These are phyloP conservation scores for Myotis lucifugus DNA, from an alignment of 2,113 vertebrate genomes.

Conservation along the genomic window DNA sequence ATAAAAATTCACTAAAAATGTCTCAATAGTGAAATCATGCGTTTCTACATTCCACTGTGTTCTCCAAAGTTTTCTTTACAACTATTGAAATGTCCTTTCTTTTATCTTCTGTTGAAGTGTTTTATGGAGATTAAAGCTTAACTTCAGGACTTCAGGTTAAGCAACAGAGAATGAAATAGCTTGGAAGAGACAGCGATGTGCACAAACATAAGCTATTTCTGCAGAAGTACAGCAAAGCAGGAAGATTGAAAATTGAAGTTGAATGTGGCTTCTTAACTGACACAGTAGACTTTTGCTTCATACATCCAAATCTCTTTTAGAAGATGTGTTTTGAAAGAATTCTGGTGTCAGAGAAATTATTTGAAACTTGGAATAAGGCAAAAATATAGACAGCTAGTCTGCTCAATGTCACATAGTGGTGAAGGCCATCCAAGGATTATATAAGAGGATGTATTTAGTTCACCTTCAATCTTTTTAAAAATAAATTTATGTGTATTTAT, in stretches of 20 bases:
- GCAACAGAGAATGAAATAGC: conserved; percentile 53
- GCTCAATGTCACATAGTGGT: neutral
- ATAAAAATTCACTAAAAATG: conserved; percentile 18
- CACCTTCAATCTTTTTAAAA: neutral
- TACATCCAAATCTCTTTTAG: conserved; percentile 18
- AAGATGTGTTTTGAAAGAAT: conserved; percentile 21
- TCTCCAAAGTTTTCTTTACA: conserved; percentile 46
- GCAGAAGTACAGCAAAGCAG: conserved; percentile 5
- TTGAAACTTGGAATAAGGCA: conserved; percentile 2
- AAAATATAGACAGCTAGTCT: neutral
- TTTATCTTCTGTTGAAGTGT: conserved; percentile 41
- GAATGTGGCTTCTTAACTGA: conserved; percentile 23
- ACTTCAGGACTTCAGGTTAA: conserved; percentile 46
- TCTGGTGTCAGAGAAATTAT: conserved; percentile 14
- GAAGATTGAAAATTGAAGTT: conserved; percentile 45
- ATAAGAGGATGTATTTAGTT: neutral
- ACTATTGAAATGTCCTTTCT: neutral
- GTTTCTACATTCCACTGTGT: conserved; percentile 29
- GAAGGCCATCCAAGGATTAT: conserved; percentile 15
- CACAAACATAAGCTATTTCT: conserved; percentile 56
- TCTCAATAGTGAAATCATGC: conserved; percentile 19
- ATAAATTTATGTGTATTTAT: neutral
- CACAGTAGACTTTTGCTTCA: conserved; percentile 36
- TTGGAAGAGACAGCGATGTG: conserved; percentile 37
- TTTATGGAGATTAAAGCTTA: conserved; percentile 70